Evolutionary conservation across 2,113 vertebrate species (phyloP).

Genomic region (Pogonocichla stellata): DNA sequence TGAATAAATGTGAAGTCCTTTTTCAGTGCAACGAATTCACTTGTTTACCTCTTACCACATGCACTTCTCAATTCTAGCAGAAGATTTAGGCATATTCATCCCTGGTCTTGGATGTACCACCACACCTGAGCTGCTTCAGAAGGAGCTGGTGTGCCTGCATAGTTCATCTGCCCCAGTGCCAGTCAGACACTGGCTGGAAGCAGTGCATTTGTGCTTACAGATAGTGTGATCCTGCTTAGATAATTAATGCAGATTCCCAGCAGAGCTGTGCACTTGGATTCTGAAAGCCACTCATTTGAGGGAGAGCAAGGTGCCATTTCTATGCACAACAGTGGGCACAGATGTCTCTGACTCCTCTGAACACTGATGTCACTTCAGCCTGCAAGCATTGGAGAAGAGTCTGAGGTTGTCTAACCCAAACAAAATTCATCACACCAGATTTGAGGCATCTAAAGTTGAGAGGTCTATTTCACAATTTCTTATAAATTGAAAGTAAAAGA

Average conservation of each 20-base stretch:
- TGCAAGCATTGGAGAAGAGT: neutral
- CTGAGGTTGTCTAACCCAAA: neutral
- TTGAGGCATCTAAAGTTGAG: rapidly evolving
- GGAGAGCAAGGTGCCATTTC: neutral
- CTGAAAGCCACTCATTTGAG: neutral
- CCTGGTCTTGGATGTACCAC: neutral
- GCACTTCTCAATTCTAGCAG: neutral
- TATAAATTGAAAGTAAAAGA: neutral
- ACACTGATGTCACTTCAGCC: neutral
- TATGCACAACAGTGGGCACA: neutral
- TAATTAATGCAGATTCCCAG: neutral
- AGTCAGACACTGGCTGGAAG: neutral
- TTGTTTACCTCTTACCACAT: neutral
- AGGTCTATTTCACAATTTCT: neutral
- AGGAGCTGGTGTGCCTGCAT: neutral
- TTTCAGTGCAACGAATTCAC: neutral
- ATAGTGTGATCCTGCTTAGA: neutral
- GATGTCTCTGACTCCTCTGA: neutral
- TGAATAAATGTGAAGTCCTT: neutral
- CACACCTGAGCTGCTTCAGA: neutral
- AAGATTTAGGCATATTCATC: neutral
- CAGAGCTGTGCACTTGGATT: neutral
- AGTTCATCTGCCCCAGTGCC: rapidly evolving
- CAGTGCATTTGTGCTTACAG: neutral
- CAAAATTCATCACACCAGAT: neutral